Base-by-base conservation (phyloP, 2,888 invertebrate species). In the Chymomyza caudatula region DNA sequence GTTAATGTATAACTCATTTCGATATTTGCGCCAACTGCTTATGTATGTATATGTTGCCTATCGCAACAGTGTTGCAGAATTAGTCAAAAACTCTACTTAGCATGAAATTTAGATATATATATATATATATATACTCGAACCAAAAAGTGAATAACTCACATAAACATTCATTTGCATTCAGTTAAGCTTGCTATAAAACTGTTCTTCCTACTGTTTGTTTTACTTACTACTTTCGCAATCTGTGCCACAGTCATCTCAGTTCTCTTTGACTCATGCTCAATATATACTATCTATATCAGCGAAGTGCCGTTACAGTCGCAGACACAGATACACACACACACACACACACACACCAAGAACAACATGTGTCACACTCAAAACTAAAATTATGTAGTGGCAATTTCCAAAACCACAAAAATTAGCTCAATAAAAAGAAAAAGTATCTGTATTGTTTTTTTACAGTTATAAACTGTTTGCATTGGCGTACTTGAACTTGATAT, bases 401-500 rank as follows among this genome's bases (percentile, higher is more conserved):
- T 37, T 37, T 8, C 5, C 11, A 11, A 37, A 37, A 37, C 29
- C 29, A 37, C 29, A 37, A 37, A 37, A 37, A 37, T 37, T 37
- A 37, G 29, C 29, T 37, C 29, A 37, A 37, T 37, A 37, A 11
- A 2, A n/a, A n/a, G n/a, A 11, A 11, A 37, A 37, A 37, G 11
- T 37, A 11, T 37, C 8, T 37, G 29, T 11, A 37, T 37, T 37
- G 29, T 37, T 11, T n/a, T n/a, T n/a, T n/a, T n/a, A n/a, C n/a
- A n/a, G n/a, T n/a, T n/a, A n/a, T n/a, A n/a, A n/a, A 37, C 4
- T 37, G 29, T 3, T 37, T 2, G 23, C 29, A 37, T 37, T 37
- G 8, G 11, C 60, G 74, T 65, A 70, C 74, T 75, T 74, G 74
- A 74, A 74, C 76, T 74, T 72, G 72, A 69, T 75, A 71, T 66